Conservation (phyloP, 2,888 invertebrate genomes). For the Drosophila mimetica region DNA sequence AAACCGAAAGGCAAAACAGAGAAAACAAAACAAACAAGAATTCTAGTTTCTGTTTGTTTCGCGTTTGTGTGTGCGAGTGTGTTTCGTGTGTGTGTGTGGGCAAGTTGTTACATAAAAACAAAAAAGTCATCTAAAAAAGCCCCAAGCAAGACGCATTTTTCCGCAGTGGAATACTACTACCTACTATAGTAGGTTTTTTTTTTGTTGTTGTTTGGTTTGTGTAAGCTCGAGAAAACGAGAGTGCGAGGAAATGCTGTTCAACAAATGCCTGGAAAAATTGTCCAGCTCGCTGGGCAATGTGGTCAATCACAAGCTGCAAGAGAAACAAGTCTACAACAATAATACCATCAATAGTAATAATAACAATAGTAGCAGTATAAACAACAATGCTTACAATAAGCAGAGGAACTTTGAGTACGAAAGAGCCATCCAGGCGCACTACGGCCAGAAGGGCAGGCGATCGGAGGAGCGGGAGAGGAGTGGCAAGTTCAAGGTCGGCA, state of each 20-base stretch:
- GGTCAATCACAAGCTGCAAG: conserved; percentile 72
- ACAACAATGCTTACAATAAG: conserved; percentile 51
- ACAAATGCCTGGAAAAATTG: conserved; percentile 83
- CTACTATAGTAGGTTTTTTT: too few relatives aligned
- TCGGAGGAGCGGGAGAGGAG: conserved; percentile 16
- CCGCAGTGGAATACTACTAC: conserved; percentile 29
- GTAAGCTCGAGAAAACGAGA: conserved; percentile 5
- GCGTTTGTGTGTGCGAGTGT: conserved; percentile 15
- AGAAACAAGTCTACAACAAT: conserved; percentile 69
- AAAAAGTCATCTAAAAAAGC: conserved; percentile 13
- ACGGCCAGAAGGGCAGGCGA: conserved; percentile 53
- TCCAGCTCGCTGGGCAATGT: conserved; percentile 64
- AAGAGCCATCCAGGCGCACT: conserved; percentile 77
- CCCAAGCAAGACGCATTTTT: conserved; percentile 37
- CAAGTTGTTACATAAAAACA: conserved; percentile 54
- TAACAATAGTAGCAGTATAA: conserved; percentile 34
- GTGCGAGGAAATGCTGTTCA: conserved; percentile 79
- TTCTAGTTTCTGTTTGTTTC: conserved; percentile 29
- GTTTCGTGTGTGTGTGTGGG: conserved; percentile 11
- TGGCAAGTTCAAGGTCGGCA: conserved; percentile 11
- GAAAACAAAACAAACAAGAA: conserved; percentile 41
- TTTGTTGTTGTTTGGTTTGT: conserved; percentile 15
- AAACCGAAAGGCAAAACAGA: conserved; percentile 37
- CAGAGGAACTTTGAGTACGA: conserved; percentile 80
- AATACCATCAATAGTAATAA: conserved; percentile 40